Percentiles rank a stretch among this genome's conserved stretches.
These are phyloP conservation scores for Sericinus montela DNA, from an alignment of 2,888 invertebrate species.

Conservation along the genomic window DNA sequence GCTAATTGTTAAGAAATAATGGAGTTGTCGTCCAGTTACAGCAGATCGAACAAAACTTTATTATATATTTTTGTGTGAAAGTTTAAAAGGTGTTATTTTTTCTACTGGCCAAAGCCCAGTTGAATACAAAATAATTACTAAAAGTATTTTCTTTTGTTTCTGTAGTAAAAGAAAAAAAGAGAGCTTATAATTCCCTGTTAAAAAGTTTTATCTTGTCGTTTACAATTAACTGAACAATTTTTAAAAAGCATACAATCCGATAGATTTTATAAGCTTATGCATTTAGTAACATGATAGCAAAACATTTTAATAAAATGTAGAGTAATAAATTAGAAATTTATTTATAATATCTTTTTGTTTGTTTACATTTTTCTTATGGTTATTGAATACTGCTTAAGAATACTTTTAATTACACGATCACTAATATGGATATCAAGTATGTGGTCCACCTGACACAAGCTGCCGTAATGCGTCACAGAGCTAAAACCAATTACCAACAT, in stretches of 20 bases:
- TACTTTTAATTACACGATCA: slow-evolving; percentile 38
- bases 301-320: too few relatives aligned
- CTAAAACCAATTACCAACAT: too few relatives aligned
- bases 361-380: slow-evolving; percentile 22
- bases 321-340: too few relatives aligned
- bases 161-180: not conserved
- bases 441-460: slow-evolving; percentile 40
- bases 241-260: too few relatives aligned
- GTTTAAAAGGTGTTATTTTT: slow-evolving; percentile 4
- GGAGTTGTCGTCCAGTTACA: slow-evolving; percentile 6
- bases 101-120: slow-evolving; percentile 3
- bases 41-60: slow-evolving; percentile 6
- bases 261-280: too few relatives aligned
- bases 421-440: slow-evolving; percentile 45
- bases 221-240: too few relatives aligned
- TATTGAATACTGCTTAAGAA: slow-evolving; percentile 50
- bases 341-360: not conserved
- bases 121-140: not conserved
- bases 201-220: too few relatives aligned
- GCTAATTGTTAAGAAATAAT: slow-evolving; percentile 11
- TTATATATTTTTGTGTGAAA: slow-evolving; percentile 1
- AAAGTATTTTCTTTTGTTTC: slow-evolving; percentile 5
- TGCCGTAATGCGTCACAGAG: slow-evolving; percentile 38
- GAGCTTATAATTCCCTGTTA: too few relatives aligned
- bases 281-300: too few relatives aligned